These are phyloP conservation scores for Trachelus iudaicus DNA, from an alignment of 2,888 invertebrate species.

Conservation along the genomic window DNA sequence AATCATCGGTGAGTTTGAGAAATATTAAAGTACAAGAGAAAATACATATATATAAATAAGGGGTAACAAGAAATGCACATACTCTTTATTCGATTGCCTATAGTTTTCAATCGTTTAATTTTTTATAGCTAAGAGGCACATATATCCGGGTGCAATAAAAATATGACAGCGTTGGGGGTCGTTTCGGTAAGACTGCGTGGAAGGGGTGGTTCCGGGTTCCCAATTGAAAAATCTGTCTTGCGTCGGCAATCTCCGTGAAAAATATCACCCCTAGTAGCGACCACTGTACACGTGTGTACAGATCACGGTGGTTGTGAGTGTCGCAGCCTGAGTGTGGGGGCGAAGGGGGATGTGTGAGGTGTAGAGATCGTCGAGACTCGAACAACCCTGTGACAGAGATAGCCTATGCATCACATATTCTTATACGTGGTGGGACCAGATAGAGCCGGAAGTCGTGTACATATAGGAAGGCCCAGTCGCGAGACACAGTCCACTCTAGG, in stretches of 20 bases:
- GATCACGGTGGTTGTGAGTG: too few relatives aligned
- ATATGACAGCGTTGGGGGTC: too few relatives aligned
- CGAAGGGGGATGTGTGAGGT: background rate
- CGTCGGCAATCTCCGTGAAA: constrained; percentile 21
- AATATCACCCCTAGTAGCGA: constrained; percentile 8
- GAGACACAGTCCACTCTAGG: constrained; percentile 22
- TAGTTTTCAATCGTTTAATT: too few relatives aligned
- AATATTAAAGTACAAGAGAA: background rate
- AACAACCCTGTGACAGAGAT: background rate
- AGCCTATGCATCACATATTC: background rate
- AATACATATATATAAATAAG: too few relatives aligned
- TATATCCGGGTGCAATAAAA: background rate
- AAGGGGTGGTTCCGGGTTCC: background rate
- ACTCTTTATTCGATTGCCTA: too few relatives aligned
- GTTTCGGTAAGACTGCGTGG: background rate
- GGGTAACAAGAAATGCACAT: too few relatives aligned
- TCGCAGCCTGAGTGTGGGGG: too few relatives aligned
- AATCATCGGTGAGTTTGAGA: constrained; percentile 86
- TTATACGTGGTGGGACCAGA: background rate
- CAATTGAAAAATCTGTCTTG: constrained; percentile 23
- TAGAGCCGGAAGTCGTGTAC: constrained; percentile 7
- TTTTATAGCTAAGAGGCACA: background rate
- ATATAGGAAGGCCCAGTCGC: constrained; percentile 16
- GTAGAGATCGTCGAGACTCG: background rate
- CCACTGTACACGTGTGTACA: background rate